A percentile compares a stretch with the other conserved stretches of the same genome.
phyloP scores from a whole-genome alignment of 2,888 invertebrate species.

The Tuberolachnus salignus region DNA sequence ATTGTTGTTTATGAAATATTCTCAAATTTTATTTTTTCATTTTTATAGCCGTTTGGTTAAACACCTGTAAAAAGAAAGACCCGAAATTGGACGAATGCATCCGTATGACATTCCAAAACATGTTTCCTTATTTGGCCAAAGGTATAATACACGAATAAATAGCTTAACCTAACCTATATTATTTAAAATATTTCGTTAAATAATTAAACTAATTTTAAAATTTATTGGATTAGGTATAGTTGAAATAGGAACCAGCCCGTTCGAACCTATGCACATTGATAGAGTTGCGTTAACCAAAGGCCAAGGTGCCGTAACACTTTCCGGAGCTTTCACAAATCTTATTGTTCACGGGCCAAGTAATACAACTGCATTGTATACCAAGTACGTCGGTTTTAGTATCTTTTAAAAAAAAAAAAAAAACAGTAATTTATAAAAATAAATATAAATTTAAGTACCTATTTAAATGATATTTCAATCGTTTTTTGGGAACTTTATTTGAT shows the following conservation, averaged over 20 bases:
- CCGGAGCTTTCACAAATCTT: constrained; percentile 67
- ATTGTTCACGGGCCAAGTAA: constrained; percentile 68
- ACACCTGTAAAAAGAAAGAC: constrained; percentile 65
- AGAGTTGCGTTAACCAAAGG: constrained; percentile 67
- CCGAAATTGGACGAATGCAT: constrained; percentile 67
- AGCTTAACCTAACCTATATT: too few species aligned
- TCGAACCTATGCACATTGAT: constrained; percentile 68
- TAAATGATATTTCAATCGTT: not conserved
- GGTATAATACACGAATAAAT: constrained; percentile 61
- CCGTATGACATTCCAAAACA: constrained; percentile 65
- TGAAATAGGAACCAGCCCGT: constrained; percentile 67
- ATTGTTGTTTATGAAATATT: not conserved
- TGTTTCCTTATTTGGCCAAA: constrained; percentile 68
- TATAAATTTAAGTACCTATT: not conserved
- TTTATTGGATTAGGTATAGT: constrained; percentile 64
- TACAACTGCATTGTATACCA: constrained; percentile 64
- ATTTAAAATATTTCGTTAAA: not conserved
- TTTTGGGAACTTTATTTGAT: not conserved
- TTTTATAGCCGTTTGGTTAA: constrained; percentile 66
- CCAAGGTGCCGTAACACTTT: constrained; percentile 66
- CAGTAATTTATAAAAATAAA: not conserved
- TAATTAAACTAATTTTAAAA: constrained; percentile 36
- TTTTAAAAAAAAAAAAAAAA: not conserved
- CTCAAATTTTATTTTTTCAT: not conserved
- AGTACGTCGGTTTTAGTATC: constrained; percentile 61